Conservation (phyloP, 64 coral and sea anemone genomes). For the Pocillopora damicornis region DNA sequence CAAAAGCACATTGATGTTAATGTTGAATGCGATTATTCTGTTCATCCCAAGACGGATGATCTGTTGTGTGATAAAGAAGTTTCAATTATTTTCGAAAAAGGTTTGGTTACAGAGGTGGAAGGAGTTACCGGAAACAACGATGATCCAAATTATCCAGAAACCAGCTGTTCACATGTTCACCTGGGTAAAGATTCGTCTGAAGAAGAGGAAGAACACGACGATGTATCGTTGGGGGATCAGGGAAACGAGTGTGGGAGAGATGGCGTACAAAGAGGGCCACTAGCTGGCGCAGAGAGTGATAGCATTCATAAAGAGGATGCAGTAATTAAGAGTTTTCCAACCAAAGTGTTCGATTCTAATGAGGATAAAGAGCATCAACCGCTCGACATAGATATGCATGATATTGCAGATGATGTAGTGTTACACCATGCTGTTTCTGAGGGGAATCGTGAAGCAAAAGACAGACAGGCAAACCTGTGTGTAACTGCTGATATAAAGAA, state of each 20-base stretch:
- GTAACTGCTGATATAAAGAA: background rate
- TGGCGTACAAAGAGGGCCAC: background rate
- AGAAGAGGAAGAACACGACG: background rate
- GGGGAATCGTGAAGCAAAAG: background rate
- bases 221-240: background rate
- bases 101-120: background rate
- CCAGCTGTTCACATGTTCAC: background rate
- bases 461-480: background rate
- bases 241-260: background rate
- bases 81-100: background rate
- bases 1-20: background rate
- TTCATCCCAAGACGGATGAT: background rate
- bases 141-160: background rate
- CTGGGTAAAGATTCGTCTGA: background rate
- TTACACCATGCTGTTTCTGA: background rate
- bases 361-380: background rate
- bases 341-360: background rate
- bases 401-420: background rate
- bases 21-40: background rate
- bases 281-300: background rate
- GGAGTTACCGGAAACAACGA: background rate
- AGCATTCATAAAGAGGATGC: background rate
- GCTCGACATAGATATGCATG: background rate
- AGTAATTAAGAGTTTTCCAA: background rate
- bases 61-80: constrained; percentile 22